These are phyloP conservation scores for Podabrus alpinus DNA, from an alignment of 2,888 invertebrate genomes.

Conservation along the genomic window DNA sequence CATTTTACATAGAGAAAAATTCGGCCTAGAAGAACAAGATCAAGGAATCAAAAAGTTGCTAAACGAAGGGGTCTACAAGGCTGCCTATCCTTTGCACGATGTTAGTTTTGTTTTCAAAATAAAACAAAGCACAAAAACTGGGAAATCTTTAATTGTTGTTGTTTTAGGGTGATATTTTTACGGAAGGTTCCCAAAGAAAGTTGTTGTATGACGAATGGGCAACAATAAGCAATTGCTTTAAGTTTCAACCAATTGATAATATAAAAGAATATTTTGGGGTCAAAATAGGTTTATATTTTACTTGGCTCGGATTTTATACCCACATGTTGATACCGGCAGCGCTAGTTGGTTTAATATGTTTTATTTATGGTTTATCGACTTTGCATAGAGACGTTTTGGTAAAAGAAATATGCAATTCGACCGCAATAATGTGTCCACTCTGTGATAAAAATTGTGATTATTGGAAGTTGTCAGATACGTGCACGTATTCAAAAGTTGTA, in stretches of 20 bases:
- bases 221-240: slow-evolving; percentile 67
- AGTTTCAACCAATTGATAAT: slow-evolving; percentile 76
- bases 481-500: slow-evolving; percentile 72
- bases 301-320: slow-evolving; percentile 86
- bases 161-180: slow-evolving; percentile 61
- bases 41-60: slow-evolving; percentile 72
- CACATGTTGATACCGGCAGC: slow-evolving; percentile 79
- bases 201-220: slow-evolving; percentile 74
- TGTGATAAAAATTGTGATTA: slow-evolving; percentile 78
- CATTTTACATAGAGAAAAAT: slow-evolving; percentile 73
- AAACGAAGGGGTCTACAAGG: slow-evolving; percentile 66
- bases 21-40: slow-evolving; percentile 61
- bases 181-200: slow-evolving; percentile 57
- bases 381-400: slow-evolving; percentile 56
- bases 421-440: slow-evolving; percentile 79
- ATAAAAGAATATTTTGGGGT: slow-evolving; percentile 79
- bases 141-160: slow-evolving; percentile 13
- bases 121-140: background rate
- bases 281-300: slow-evolving; percentile 79
- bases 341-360: slow-evolving; percentile 68
- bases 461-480: slow-evolving; percentile 73
- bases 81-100: slow-evolving; percentile 78
- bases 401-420: slow-evolving; percentile 64
- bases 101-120: slow-evolving; percentile 55
- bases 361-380: slow-evolving; percentile 63